These are phyloP conservation scores for Craseonycteris thonglongyai DNA, from an alignment of 2,113 vertebrate species.

Conservation along the genomic window DNA sequence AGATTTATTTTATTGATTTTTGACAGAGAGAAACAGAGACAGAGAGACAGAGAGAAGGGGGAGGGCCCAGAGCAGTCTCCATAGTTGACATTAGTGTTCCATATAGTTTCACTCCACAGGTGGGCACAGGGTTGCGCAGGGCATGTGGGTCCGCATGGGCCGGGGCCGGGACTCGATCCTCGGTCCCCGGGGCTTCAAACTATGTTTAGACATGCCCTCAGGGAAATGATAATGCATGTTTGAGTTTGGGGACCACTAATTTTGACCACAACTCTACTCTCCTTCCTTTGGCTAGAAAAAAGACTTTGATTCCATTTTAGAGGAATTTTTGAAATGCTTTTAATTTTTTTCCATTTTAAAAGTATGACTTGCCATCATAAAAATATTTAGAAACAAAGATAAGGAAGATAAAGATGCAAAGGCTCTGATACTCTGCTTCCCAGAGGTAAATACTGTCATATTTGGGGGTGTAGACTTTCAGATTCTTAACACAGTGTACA, in stretches of 20 bases:
- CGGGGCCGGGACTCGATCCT: too few relatives aligned
- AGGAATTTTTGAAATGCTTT: not conserved
- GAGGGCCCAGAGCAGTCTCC: too few relatives aligned
- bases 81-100: too few relatives aligned
- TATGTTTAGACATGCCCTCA: not conserved
- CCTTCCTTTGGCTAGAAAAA: not conserved
- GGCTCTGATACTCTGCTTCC: not conserved
- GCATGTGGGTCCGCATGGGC: too few relatives aligned
- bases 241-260: not conserved
- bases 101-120: too few relatives aligned
- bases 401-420: not conserved
- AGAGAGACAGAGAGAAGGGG: too few relatives aligned
- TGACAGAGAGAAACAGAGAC: too few relatives aligned
- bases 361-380: not conserved
- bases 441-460: not conserved
- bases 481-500: too few relatives aligned
- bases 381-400: not conserved
- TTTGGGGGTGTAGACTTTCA: not conserved
- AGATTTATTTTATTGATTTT: too few relatives aligned
- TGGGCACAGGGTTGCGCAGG: too few relatives aligned
- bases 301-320: not conserved
- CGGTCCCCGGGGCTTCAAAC: too few relatives aligned
- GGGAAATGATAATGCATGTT: accelerated
- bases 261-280: not conserved
- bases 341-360: not conserved